Evolutionary conservation across 2,888 invertebrate genomes (phyloP).

Genomic region (Drosophila borborema): DNA sequence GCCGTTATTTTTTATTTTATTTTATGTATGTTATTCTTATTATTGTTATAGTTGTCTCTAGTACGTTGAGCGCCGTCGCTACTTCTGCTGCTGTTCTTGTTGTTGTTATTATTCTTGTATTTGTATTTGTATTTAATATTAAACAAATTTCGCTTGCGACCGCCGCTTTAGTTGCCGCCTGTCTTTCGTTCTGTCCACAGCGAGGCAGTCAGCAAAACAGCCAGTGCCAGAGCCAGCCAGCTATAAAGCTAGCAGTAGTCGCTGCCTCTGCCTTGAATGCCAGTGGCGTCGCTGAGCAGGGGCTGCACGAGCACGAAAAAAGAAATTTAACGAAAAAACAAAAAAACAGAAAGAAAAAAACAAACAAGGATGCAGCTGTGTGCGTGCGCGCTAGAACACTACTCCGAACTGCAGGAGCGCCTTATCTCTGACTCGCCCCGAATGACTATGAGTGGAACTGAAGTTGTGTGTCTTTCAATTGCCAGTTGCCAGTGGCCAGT

Average conservation of each 20-base stretch:
- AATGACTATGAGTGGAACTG: constrained; percentile 40
- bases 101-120: constrained; percentile 7
- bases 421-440: constrained; percentile 45
- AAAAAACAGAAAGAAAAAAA: constrained; percentile 5
- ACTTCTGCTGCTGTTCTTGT: constrained; percentile 11
- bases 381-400: constrained; percentile 28
- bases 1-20: constrained; percentile 24
- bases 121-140: constrained; percentile 56
- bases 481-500: constrained; percentile 22
- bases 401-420: constrained; percentile 39
- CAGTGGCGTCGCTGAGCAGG: constrained; percentile 46
- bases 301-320: constrained; percentile 29
- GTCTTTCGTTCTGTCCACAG: constrained; percentile 77
- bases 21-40: constrained; percentile 49
- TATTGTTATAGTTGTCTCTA: constrained; percentile 48
- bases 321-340: constrained; percentile 20
- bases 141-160: constrained; percentile 62
- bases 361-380: constrained; percentile 45
- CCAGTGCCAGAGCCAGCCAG: constrained; percentile 60
- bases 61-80: constrained; percentile 24
- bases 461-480: constrained; percentile 46
- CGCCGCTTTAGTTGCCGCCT: constrained; percentile 74
- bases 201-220: constrained; percentile 72
- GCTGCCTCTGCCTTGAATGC: constrained; percentile 48
- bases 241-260: constrained; percentile 62